phyloP scores from a whole-genome alignment of 2,113 vertebrate genomes.

The Ammodytes marinus region DNA sequence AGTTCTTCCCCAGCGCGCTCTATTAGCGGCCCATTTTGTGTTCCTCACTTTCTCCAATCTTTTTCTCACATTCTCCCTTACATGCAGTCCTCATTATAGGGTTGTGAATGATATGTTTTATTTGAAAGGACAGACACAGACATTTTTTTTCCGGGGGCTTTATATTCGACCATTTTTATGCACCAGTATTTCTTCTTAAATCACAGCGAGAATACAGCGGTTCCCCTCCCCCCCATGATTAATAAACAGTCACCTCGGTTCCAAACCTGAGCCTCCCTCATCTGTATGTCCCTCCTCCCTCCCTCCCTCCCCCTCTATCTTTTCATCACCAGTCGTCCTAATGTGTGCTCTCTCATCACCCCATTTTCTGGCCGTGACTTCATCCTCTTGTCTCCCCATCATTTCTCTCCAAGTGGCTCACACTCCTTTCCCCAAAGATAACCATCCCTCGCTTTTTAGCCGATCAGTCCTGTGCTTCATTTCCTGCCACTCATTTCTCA shows the following conservation, averaged over 20 bases:
- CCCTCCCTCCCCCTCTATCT: conserved; percentile 37
- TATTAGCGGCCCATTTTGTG: conserved; percentile 52
- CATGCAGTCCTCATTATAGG: conserved; percentile 59
- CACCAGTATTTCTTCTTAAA: neutral
- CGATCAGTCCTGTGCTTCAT: conserved; percentile 46
- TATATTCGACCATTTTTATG: conserved; percentile 26
- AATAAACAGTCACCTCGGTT: conserved; percentile 36
- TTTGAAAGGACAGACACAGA: neutral
- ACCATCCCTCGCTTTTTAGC: conserved; percentile 39
- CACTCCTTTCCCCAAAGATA: conserved; percentile 54
- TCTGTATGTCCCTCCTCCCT: conserved; percentile 54
- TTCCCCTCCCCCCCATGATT: conserved; percentile 51
- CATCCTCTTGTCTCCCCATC: conserved; percentile 57
- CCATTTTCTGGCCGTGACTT: conserved; percentile 55
- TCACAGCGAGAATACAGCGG: conserved; percentile 9
- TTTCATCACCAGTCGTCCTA: conserved; percentile 54
- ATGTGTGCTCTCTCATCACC: conserved; percentile 60
- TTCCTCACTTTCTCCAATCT: conserved; percentile 28
- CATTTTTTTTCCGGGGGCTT: conserved; percentile 30
- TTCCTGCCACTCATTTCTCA: conserved; percentile 58
- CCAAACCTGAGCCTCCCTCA: conserved; percentile 42
- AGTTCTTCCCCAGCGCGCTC: conserved; percentile 34
- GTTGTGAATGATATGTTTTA: conserved; percentile 15
- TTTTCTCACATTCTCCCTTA: conserved; percentile 28
- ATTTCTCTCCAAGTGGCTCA: conserved; percentile 52